Base-by-base conservation (phyloP, 2,113 vertebrate genomes). In the Xiphias gladius region DNA sequence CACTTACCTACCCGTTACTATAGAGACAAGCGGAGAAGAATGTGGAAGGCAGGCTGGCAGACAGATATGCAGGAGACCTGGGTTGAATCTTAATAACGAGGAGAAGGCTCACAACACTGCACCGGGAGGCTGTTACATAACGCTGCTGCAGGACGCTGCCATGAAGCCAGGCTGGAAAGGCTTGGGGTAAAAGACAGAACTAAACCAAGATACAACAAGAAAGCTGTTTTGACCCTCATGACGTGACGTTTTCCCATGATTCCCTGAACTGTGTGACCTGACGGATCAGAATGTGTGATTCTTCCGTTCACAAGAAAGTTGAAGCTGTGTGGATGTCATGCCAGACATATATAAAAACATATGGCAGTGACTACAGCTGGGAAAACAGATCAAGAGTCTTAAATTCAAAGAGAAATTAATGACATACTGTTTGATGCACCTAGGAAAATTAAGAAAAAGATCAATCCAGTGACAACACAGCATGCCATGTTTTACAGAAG, bases 1-100 rank as follows among this genome's bases (percentile, higher is more conserved):
- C 89, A 92, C 88, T 89, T 84, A 90, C 90, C 92, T 91, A 84
- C 76, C 79, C 24, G 95, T 95, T 94, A 91, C 95, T 91, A 93
- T 94, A 70, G 89, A 88, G 90, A 88, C 93, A 16, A 35, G 86
- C 86, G 80, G 87, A 92, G 79, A 90, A 90, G 55, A 92, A 92
- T 85, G 89, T 79, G 74, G 89, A 81, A 86, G 83, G 65, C 85
- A 20, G 70, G 84, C 87, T 89, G 88, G 84, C 78, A 88, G 88
- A 88, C 86, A 84, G 83, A 87, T 72, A 88, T 67, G 63, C 87
- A 59, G 32, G 46, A 77, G 92, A 86, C 85, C 84, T 76, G 85
- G 74, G 64, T 39, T 90, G 92, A 93, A 91, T 92, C 73, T 74
- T 91, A 92, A 92, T 87, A 86, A 83, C 68, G 73, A 75, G 74